Conservation (phyloP, 2,113 vertebrate species). For the Sylvilagus bachmani region DNA sequence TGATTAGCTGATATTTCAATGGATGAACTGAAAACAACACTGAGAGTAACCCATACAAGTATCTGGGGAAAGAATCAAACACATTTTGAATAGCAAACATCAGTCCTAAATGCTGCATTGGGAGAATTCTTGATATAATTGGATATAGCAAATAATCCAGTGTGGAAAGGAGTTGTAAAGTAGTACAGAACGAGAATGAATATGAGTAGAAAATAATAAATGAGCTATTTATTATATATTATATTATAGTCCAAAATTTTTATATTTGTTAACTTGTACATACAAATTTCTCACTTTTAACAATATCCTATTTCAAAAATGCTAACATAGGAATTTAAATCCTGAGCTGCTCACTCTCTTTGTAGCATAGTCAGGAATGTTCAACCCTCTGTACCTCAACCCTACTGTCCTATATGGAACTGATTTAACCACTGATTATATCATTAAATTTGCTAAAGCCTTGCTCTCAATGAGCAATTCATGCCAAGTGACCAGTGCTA, state of each 20-base stretch:
- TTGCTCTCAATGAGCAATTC: too few relatives aligned
- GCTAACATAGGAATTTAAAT: not conserved
- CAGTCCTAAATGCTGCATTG: not conserved
- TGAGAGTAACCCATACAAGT: not conserved
- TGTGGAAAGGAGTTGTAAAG: not conserved
- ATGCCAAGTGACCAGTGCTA: too few relatives aligned
- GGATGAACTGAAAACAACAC: not conserved
- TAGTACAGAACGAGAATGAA: too few relatives aligned
- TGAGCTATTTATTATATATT: too few relatives aligned
- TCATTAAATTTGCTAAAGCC: too few relatives aligned
- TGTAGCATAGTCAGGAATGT: too few relatives aligned
- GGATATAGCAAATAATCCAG: not conserved
- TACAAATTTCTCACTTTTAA: not conserved
- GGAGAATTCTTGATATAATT: not conserved
- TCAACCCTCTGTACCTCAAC: too few relatives aligned
- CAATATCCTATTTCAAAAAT: not conserved
- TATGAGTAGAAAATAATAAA: rapidly evolving
- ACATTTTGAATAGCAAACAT: not conserved
- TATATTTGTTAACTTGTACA: too few relatives aligned
- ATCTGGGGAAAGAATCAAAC: not conserved
- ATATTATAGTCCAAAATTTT: too few relatives aligned
- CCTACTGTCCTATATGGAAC: too few relatives aligned
- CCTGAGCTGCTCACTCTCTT: too few relatives aligned
- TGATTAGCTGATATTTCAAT: not conserved
- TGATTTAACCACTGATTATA: too few relatives aligned